These are phyloP conservation scores for Eupeodes luniger DNA, from an alignment of 2,888 invertebrate species.

Conservation along the genomic window DNA sequence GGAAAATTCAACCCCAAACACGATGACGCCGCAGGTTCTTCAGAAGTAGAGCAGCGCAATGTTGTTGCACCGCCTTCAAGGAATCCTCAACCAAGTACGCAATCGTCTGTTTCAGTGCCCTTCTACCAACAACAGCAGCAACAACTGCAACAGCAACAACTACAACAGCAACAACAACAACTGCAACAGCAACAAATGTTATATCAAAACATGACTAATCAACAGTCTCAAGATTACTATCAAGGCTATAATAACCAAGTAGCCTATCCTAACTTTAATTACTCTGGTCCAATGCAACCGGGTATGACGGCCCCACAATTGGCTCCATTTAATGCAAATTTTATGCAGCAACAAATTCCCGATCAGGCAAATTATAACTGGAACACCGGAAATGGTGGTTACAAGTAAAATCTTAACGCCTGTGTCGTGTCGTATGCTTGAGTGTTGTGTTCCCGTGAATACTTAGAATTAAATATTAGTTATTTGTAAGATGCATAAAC, in stretches of 20 bases:
- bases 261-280: constrained; percentile 61
- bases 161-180: constrained; percentile 39
- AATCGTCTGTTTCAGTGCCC: constrained; percentile 70
- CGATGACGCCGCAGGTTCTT: background rate
- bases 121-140: constrained; percentile 77
- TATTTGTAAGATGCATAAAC: constrained; percentile 14
- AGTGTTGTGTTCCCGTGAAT: constrained; percentile 64
- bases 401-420: constrained; percentile 52
- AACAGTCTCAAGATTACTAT: constrained; percentile 39
- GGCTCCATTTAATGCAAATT: constrained; percentile 55
- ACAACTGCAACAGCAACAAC: constrained; percentile 68
- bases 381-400: constrained; percentile 60
- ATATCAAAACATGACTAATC: constrained; percentile 51
- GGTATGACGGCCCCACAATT: constrained; percentile 49
- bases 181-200: constrained; percentile 65
- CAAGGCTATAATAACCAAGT: constrained; percentile 50
- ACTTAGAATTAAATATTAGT: constrained; percentile 50
- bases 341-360: constrained; percentile 41
- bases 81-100: constrained; percentile 27
- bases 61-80: background rate
- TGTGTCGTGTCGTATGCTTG: constrained; percentile 34
- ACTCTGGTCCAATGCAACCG: constrained; percentile 41
- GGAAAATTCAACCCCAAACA: constrained; percentile 74
- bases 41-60: constrained; percentile 34
- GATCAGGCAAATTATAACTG: constrained; percentile 56